These are phyloP conservation scores for Pediacus dermestoides DNA, from an alignment of 2,888 invertebrate species.

Conservation along the genomic window DNA sequence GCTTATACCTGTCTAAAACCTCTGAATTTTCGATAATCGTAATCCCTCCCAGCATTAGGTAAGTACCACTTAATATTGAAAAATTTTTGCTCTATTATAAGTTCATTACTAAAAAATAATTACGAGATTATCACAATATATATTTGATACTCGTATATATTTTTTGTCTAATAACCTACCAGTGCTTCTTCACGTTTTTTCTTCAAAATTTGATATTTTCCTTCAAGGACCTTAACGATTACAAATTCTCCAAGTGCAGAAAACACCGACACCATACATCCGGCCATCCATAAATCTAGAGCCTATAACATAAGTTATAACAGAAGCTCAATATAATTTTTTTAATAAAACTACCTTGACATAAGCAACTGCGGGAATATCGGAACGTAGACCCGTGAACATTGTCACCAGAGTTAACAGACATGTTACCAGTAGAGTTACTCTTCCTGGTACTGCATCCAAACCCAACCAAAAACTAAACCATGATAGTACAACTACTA, in stretches of 20 bases:
- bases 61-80: no score
- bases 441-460: conserved; percentile 79
- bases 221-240: conserved; percentile 76
- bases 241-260: conserved; percentile 80
- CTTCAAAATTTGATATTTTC: conserved; percentile 64
- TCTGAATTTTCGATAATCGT: no score
- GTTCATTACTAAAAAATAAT: conserved; percentile 10
- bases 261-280: conserved; percentile 83
- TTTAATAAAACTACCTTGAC: conserved; percentile 62
- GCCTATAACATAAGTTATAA: conserved; percentile 52
- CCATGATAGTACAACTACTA: conserved; percentile 82
- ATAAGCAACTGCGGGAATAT: conserved; percentile 83
- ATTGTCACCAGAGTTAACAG: conserved; percentile 82
- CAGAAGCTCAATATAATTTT: neutral
- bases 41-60: no score
- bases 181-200: conserved; percentile 54
- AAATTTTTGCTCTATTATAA: no score
- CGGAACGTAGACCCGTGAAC: conserved; percentile 78
- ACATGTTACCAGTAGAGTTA: conserved; percentile 77
- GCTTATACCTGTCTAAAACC: no score
- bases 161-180: conserved; percentile 26
- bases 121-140: conserved; percentile 14
- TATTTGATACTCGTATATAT: conserved; percentile 21
- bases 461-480: conserved; percentile 84
- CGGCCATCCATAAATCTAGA: conserved; percentile 83